Percentiles rank a stretch among this genome's conserved stretches.
phyloP scores from a whole-genome alignment of 2,113 vertebrate species.

The Formicarius rufipectus region DNA sequence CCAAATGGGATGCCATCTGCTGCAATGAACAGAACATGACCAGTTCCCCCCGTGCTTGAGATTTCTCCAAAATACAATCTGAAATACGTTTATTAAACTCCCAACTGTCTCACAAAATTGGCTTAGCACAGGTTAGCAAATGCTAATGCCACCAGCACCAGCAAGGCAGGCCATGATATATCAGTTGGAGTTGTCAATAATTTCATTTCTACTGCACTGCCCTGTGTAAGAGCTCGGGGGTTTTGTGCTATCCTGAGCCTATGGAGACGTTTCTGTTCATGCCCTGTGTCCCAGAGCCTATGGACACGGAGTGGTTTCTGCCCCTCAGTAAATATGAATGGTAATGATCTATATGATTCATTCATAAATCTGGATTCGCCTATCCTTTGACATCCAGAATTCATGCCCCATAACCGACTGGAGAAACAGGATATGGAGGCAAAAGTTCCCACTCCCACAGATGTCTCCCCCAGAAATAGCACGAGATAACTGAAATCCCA shows the following conservation, averaged over 20 bases:
- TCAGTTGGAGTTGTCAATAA: not conserved
- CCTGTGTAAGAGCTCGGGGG: not conserved
- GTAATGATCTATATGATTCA: not conserved
- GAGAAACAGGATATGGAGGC: not conserved
- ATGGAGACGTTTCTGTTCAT: not conserved
- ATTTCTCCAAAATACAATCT: constrained; percentile 63
- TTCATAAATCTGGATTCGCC: not conserved
- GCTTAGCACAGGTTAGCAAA: constrained; percentile 31
- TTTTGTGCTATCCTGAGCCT: not conserved
- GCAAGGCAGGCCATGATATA: not conserved
- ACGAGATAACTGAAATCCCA: not conserved
- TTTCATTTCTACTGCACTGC: not conserved
- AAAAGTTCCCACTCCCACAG: not conserved
- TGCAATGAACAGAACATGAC: constrained; percentile 51
- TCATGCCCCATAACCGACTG: not conserved
- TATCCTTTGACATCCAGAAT: not conserved
- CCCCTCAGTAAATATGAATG: not conserved
- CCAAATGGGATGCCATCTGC: constrained; percentile 71
- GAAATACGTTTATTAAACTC: constrained; percentile 46
- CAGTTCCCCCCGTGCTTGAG: constrained; percentile 38
- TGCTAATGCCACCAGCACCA: not conserved
- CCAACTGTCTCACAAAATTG: constrained; percentile 31
- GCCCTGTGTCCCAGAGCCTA: not conserved
- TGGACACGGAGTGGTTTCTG: not conserved
- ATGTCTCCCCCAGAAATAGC: not conserved